These are phyloP conservation scores for Cybosia mesomella DNA, from an alignment of 2,888 invertebrate species.

Conservation along the genomic window DNA sequence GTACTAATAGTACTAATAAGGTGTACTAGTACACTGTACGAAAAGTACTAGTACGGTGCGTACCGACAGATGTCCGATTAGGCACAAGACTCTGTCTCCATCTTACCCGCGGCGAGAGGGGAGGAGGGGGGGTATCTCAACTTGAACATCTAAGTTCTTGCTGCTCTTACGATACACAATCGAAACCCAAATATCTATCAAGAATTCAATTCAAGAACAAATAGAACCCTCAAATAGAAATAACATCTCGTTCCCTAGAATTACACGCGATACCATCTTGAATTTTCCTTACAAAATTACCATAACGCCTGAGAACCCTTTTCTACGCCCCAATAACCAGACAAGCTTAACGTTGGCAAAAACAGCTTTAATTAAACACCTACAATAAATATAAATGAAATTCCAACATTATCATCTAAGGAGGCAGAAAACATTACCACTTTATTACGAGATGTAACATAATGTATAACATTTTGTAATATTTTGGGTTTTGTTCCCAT, in stretches of 20 bases:
- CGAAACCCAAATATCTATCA: background rate
- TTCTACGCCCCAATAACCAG: slow-evolving; percentile 37
- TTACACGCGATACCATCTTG: slow-evolving; percentile 37
- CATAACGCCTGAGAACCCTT: slow-evolving; percentile 37
- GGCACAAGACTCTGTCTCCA: no score
- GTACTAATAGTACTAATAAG: no score
- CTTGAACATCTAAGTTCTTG: no score
- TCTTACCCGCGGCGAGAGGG: no score
- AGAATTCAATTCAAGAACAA: slow-evolving; percentile 18
- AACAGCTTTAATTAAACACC: slow-evolving; percentile 49
- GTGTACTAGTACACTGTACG: no score
- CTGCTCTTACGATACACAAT: background rate
- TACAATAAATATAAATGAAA: slow-evolving; percentile 53
- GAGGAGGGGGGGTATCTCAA: no score
- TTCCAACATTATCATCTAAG: slow-evolving; percentile 42
- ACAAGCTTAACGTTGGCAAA: slow-evolving; percentile 35
- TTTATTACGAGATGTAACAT: slow-evolving; percentile 25
- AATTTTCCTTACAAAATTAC: slow-evolving; percentile 46
- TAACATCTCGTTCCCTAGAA: slow-evolving; percentile 27
- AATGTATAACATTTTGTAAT: no score
- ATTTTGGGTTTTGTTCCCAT: no score
- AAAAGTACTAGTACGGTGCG: no score
- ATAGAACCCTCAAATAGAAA: slow-evolving; percentile 15
- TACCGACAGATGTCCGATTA: no score
- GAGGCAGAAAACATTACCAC: slow-evolving; percentile 40